These are phyloP conservation scores for Desmodus rotundus DNA, from an alignment of 2,113 vertebrate species.

Conservation along the genomic window DNA sequence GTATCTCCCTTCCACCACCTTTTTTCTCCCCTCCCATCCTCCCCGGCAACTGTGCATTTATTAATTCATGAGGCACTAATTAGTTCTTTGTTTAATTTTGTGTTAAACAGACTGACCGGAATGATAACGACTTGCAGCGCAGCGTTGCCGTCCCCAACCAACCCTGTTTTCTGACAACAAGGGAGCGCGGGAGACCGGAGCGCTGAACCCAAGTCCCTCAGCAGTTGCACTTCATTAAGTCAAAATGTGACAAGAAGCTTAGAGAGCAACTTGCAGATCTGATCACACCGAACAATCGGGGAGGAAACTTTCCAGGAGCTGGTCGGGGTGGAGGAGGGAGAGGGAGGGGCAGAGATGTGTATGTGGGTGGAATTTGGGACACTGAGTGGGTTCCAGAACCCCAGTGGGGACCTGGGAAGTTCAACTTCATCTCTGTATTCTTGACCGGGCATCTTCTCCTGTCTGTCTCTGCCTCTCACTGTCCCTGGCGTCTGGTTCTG, in stretches of 20 bases:
- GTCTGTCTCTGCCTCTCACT: not conserved
- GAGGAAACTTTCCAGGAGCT: slow-evolving; percentile 91
- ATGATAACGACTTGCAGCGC: slow-evolving; percentile 99
- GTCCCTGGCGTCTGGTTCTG: not conserved
- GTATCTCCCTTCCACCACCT: slow-evolving; percentile 98
- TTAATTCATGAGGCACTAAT: slow-evolving; percentile 99
- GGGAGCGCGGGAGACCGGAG: slow-evolving; percentile 98
- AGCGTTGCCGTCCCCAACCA: slow-evolving; percentile 97
- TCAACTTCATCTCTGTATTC: not conserved
- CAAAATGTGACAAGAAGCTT: slow-evolving; percentile 99
- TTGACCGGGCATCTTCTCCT: not conserved
- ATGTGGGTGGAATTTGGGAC: not conserved
- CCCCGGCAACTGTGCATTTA: slow-evolving; percentile 99
- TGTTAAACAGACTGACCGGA: slow-evolving; percentile 99
- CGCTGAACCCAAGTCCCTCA: slow-evolving; percentile 99
- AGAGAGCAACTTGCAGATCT: slow-evolving; percentile 99
- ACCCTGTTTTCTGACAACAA: slow-evolving; percentile 99
- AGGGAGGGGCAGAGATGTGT: not conserved
- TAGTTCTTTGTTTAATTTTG: slow-evolving; percentile 99
- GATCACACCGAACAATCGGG: slow-evolving; percentile 99
- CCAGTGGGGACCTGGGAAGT: not conserved
- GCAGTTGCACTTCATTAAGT: slow-evolving; percentile 99
- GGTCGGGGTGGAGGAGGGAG: not conserved
- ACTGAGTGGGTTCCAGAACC: not conserved
- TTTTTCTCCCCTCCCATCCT: slow-evolving; percentile 88